phyloP scores from a whole-genome alignment of 2,113 vertebrate genomes.

The Amphilophus citrinellus region DNA sequence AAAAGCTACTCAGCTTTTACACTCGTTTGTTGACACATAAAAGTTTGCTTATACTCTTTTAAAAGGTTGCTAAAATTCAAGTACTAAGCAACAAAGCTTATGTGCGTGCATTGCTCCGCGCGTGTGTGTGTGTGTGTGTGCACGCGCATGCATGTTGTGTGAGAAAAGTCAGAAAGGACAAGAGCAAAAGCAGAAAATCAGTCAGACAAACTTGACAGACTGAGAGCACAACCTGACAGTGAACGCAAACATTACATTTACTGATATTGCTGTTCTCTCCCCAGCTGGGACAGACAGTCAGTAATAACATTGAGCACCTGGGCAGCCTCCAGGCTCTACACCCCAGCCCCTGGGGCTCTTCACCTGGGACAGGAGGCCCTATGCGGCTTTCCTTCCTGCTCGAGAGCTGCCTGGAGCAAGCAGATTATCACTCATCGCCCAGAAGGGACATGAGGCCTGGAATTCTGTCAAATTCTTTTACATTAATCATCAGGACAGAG shows the following conservation, averaged over 20 bases:
- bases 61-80: background rate
- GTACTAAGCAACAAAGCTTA: constrained; percentile 21
- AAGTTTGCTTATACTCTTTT: background rate
- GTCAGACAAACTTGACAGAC: constrained; percentile 55
- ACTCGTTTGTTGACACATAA: background rate
- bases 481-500: constrained; percentile 78
- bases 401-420: constrained; percentile 63
- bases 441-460: constrained; percentile 73
- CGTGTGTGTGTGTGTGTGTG: background rate
- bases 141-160: background rate
- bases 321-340: constrained; percentile 78
- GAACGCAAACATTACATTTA: constrained; percentile 55
- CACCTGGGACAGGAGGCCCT: constrained; percentile 77
- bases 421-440: constrained; percentile 74
- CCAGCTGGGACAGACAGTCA: constrained; percentile 65
- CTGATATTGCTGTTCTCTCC: constrained; percentile 58
- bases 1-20: background rate
- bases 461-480: constrained; percentile 76
- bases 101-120: background rate
- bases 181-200: constrained; percentile 41
- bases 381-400: constrained; percentile 48
- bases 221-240: constrained; percentile 51
- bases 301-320: constrained; percentile 81
- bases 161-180: constrained; percentile 43
- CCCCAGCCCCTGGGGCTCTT: constrained; percentile 75